These are phyloP conservation scores for Agonopterix heracliana DNA, from an alignment of 2,888 invertebrate species.

Conservation along the genomic window DNA sequence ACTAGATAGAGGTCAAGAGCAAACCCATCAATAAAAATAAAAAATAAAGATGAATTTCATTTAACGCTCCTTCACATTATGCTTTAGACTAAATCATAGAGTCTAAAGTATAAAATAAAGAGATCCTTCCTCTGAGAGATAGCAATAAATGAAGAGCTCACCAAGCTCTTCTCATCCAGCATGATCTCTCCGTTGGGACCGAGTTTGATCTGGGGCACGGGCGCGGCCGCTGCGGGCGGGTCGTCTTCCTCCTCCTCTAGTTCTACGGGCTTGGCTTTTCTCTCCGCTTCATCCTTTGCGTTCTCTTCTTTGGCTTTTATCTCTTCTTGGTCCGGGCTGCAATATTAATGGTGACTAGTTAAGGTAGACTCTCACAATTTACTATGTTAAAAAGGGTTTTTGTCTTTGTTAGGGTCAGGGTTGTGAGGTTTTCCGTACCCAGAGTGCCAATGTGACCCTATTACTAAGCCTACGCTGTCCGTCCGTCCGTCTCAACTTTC, in stretches of 20 bases:
- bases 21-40: too few species aligned
- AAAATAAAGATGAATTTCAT: too few species aligned
- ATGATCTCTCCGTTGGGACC: constrained; percentile 90
- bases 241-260: constrained; percentile 21
- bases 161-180: constrained; percentile 89
- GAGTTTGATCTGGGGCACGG: constrained; percentile 90
- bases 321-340: constrained; percentile 57
- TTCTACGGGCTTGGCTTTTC: constrained; percentile 21
- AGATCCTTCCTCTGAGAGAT: too few species aligned
- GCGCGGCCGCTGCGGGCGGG: constrained; percentile 56
- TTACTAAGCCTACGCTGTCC: too few species aligned
- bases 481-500: too few species aligned
- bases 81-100: too few species aligned
- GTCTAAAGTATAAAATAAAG: neutral
- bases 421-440: too few species aligned
- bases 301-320: constrained; percentile 46
- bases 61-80: too few species aligned
- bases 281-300: constrained; percentile 38
- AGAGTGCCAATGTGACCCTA: too few species aligned
- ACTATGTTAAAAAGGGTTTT: neutral
- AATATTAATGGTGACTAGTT: neutral
- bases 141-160: too few species aligned
- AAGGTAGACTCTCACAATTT: neutral
- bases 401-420: too few species aligned
- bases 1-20: too few species aligned